A percentile compares a stretch with the other conserved stretches of the same genome.
Conservation (phyloP, 2,888 invertebrate species). For the Pristionchus mayeri region DNA sequence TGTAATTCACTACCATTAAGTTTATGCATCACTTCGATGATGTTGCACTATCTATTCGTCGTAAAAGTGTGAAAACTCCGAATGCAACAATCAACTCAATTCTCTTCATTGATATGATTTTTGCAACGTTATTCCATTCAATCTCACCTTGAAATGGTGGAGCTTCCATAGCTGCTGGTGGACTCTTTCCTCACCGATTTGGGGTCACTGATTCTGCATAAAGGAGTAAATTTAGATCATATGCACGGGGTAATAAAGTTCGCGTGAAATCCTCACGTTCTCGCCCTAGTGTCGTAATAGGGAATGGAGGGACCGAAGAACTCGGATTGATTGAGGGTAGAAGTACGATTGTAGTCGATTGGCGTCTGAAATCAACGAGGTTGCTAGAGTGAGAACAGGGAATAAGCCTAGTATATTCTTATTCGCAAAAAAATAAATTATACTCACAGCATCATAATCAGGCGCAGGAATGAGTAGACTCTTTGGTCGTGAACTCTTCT, state of each 20-base stretch:
- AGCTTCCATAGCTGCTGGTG: conserved; percentile 10
- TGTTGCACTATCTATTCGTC: too few species aligned
- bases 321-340: conserved; percentile 17
- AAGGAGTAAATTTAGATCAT: too few species aligned
- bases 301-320: conserved; percentile 41
- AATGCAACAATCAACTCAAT: too few species aligned
- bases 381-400: not conserved
- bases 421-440: not conserved
- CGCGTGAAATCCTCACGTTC: not conserved
- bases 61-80: too few species aligned
- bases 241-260: not conserved
- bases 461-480: conserved; percentile 40
- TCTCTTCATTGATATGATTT: not conserved
- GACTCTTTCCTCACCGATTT: conserved; percentile 1
- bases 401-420: not conserved
- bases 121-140: not conserved
- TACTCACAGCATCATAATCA: conserved; percentile 34
- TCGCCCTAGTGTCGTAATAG: conserved; percentile 1
- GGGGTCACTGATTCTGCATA: not conserved
- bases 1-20: too few species aligned
- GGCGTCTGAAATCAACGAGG: not conserved
- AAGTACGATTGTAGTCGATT: not conserved
- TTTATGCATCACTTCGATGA: too few species aligned
- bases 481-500: not conserved
- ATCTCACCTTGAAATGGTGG: not conserved